A percentile compares a stretch with the other conserved stretches of the same genome.
Conservation (phyloP, 2,888 invertebrate species). For the Dioctria linearis region DNA sequence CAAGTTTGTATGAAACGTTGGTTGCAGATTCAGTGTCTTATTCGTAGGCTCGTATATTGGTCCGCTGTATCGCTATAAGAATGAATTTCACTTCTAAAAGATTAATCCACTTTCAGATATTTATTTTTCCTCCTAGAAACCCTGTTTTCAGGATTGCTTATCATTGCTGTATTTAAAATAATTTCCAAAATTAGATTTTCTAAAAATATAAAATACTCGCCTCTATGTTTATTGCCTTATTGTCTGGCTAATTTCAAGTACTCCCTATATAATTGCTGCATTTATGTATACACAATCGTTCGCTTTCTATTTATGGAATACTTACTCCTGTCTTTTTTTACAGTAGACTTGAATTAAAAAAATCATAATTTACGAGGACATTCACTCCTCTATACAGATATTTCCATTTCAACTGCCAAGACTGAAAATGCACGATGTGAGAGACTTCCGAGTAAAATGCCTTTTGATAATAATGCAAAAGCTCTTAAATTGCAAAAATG, state of each 20-base stretch:
- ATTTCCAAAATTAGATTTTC: constrained; percentile 10
- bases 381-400: constrained; percentile 8
- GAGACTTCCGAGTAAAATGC: background rate
- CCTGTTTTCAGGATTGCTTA: too few relatives aligned
- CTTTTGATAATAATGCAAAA: background rate
- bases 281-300: constrained; percentile 1
- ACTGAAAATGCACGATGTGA: background rate
- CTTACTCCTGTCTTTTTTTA: background rate
- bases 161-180: background rate
- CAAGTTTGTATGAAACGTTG: too few relatives aligned
- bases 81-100: too few relatives aligned
- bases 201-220: constrained; percentile 26
- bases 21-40: too few relatives aligned
- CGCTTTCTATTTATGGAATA: background rate
- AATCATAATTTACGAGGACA: constrained; percentile 30
- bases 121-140: too few relatives aligned
- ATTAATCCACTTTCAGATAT: too few relatives aligned
- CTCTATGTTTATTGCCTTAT: constrained; percentile 9
- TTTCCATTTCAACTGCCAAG: background rate
- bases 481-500: constrained; percentile 15
- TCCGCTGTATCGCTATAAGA: too few relatives aligned
- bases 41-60: too few relatives aligned
- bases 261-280: constrained; percentile 8
- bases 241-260: constrained; percentile 23
- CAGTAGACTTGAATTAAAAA: background rate